Evolutionary conservation across 2,113 vertebrate genomes (phyloP).

Genomic region (Hippocampus comes): DNA sequence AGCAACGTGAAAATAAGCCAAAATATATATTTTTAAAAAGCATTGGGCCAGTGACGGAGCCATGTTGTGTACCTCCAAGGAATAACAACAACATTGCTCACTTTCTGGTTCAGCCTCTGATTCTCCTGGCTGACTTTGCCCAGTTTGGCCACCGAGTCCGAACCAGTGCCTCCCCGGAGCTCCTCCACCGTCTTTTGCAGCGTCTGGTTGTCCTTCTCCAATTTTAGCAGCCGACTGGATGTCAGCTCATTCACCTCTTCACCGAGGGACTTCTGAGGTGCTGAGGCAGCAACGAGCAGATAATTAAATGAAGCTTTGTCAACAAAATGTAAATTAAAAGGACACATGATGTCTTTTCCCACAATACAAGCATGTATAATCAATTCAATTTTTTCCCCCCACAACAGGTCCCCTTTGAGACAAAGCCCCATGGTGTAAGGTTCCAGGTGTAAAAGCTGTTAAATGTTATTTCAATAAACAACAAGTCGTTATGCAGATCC

Average conservation of each 20-base stretch:
- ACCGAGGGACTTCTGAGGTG: slow-evolving; percentile 89
- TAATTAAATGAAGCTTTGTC: neutral
- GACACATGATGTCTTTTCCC: neutral
- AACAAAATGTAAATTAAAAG: neutral
- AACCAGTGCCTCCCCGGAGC: slow-evolving; percentile 73
- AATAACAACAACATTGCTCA: slow-evolving; percentile 46
- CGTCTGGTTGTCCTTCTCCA: slow-evolving; percentile 97
- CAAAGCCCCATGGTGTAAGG: neutral
- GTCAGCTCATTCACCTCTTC: slow-evolving; percentile 94
- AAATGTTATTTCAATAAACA: slow-evolving; percentile 43
- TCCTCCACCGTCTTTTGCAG: slow-evolving; percentile 91
- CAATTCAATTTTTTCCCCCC: neutral
- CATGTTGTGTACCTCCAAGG: neutral
- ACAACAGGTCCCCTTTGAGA: neutral
- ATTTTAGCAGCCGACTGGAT: slow-evolving; percentile 88
- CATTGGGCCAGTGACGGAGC: neutral
- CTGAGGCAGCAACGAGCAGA: slow-evolving; percentile 54
- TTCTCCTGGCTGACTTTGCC: slow-evolving; percentile 87
- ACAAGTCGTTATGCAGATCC: slow-evolving; percentile 55
- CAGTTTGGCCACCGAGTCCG: slow-evolving; percentile 75
- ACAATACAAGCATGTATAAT: neutral
- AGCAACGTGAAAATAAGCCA: neutral
- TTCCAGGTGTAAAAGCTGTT: slow-evolving; percentile 27
- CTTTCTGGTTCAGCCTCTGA: slow-evolving; percentile 86
- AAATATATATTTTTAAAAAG: neutral